A percentile compares a stretch with the other conserved stretches of the same genome.
phyloP scores from a whole-genome alignment of 1,140 invertebrate genomes.

The Neodiprion fabricii region DNA sequence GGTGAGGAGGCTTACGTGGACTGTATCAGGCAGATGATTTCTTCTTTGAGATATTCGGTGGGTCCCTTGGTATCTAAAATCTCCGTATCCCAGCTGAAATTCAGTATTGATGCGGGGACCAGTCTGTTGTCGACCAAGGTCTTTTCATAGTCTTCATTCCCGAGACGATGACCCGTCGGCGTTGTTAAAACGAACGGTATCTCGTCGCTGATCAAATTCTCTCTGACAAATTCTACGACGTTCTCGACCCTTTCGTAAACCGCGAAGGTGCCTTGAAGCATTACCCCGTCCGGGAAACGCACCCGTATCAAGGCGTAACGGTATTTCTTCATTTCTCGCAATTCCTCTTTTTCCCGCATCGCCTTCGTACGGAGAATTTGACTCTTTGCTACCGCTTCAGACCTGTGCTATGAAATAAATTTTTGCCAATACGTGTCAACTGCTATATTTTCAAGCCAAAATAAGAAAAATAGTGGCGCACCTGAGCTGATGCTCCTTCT shows the following conservation, averaged over 20 bases:
- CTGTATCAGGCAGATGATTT: conserved; percentile 74
- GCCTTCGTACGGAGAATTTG: conserved; percentile 89
- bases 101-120: conserved; percentile 77
- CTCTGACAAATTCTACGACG: conserved; percentile 76
- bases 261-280: conserved; percentile 86
- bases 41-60: conserved; percentile 74
- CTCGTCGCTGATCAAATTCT: conserved; percentile 71
- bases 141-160: conserved; percentile 68
- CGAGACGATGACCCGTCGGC: conserved; percentile 69
- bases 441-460: background rate
- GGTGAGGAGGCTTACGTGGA: conserved; percentile 56
- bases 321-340: conserved; percentile 80
- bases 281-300: conserved; percentile 85
- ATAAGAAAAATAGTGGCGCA: conserved; percentile 43
- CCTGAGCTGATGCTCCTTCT: conserved; percentile 81
- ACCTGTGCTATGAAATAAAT: conserved; percentile 57
- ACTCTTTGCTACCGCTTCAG: conserved; percentile 80
- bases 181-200: conserved; percentile 71
- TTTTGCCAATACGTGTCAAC: conserved; percentile 14
- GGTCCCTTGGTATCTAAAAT: conserved; percentile 63
- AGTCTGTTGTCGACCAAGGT: conserved; percentile 74
- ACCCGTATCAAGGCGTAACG: conserved; percentile 85
- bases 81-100: conserved; percentile 68
- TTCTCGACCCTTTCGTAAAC: conserved; percentile 77
- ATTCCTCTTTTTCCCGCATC: conserved; percentile 88